Conservation (phyloP, 2,797 vertebrate species). For the Alca torda region DNA sequence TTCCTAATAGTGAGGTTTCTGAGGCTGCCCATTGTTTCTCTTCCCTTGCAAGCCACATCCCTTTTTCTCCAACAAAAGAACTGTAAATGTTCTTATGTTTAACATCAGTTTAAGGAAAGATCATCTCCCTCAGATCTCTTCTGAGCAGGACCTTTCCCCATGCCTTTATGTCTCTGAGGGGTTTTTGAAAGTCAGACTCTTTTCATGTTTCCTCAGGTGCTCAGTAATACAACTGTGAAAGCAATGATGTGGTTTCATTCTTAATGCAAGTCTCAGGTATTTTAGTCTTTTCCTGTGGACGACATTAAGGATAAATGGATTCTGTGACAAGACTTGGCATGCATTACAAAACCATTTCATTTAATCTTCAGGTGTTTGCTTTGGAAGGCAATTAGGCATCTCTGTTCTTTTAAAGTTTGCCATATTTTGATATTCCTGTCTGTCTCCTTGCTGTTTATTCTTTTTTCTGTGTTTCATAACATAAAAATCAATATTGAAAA, state of each 20-base stretch:
- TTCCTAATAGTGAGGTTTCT: not conserved
- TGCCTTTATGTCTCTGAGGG: not conserved
- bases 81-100: not conserved
- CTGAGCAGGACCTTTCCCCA: not conserved
- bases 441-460: not conserved
- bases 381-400: not conserved
- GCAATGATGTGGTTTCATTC: not conserved
- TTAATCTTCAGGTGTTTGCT: not conserved
- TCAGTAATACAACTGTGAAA: not conserved
- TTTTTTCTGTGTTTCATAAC: not conserved
- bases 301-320: not conserved
- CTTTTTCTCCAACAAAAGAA: not conserved
- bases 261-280: not conserved
- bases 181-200: not conserved
- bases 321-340: not conserved
- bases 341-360: not conserved
- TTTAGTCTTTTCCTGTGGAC: not conserved
- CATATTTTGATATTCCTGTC: not conserved
- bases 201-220: not conserved
- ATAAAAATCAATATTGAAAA: slow-evolving; percentile 6
- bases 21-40: not conserved
- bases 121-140: not conserved
- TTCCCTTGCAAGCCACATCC: not conserved
- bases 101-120: not conserved
- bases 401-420: not conserved